phyloP scores from a whole-genome alignment of 2,888 invertebrate species.

The Chymomyza amoena region DNA sequence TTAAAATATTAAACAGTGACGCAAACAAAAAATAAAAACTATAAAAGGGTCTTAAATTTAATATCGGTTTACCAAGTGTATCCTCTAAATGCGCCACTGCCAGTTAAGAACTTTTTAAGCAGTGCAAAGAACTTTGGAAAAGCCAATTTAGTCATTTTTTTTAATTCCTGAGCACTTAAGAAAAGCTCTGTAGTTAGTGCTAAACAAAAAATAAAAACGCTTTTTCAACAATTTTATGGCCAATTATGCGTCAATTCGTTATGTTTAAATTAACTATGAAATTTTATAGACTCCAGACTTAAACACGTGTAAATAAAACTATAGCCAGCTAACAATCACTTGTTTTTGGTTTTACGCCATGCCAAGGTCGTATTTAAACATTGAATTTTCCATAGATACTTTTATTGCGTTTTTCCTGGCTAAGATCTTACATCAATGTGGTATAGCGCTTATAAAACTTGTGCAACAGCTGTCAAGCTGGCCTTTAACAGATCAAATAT shows the following conservation, averaged over 20 bases:
- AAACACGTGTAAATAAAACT: neutral
- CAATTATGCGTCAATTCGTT: neutral
- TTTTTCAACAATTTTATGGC: neutral
- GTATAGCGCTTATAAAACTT: conserved; percentile 27
- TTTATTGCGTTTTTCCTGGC: neutral
- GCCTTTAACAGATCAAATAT: conserved; percentile 11
- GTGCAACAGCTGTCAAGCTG: conserved; percentile 28
- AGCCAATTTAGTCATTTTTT: neutral
- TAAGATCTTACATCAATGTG: neutral
- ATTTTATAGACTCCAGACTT: neutral
- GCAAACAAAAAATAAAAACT: neutral
- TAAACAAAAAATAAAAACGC: neutral
- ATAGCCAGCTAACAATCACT: neutral
- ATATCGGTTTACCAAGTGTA: neutral
- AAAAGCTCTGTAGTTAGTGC: neutral
- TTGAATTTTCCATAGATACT: neutral
- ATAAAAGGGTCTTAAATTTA: too few relatives aligned
- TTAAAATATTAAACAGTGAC: neutral
- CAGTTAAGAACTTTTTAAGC: neutral
- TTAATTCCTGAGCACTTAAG: neutral
- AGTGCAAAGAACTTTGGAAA: neutral
- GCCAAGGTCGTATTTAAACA: neutral
- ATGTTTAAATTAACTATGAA: neutral
- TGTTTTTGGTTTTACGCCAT: neutral
- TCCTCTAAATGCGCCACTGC: neutral